phyloP scores from a whole-genome alignment of 2,797 vertebrate genomes.

The Aphelocoma californica region DNA sequence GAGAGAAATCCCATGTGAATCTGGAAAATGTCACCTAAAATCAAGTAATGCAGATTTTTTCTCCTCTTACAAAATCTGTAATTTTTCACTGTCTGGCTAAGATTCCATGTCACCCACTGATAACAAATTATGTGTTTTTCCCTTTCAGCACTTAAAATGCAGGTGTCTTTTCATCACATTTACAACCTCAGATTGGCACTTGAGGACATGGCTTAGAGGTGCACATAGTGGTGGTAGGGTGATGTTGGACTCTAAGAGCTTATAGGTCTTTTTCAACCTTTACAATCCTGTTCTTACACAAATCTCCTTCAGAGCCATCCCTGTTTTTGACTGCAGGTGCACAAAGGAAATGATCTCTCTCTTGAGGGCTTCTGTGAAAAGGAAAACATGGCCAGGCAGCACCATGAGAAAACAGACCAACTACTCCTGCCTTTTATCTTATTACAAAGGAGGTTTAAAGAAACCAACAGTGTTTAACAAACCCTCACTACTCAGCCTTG shows the following conservation, averaged over 20 bases:
- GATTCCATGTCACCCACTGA: background rate
- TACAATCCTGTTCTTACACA: background rate
- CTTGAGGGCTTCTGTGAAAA: background rate
- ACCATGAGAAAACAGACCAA: background rate
- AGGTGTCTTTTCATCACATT: background rate
- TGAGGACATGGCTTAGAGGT: background rate
- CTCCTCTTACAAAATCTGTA: background rate
- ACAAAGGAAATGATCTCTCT: background rate
- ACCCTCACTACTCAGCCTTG: background rate
- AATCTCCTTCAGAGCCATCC: background rate
- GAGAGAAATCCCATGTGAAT: background rate
- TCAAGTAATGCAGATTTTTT: background rate
- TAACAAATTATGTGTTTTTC: background rate
- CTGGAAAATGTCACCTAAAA: background rate
- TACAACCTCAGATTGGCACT: background rate
- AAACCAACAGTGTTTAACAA: background rate
- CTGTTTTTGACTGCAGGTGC: background rate
- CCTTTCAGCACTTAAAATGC: background rate
- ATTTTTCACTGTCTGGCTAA: background rate
- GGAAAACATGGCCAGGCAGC: background rate
- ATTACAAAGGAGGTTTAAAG: background rate
- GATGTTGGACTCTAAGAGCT: background rate
- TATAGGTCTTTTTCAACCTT: background rate
- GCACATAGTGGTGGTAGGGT: background rate
- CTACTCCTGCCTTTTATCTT: background rate